Percentiles rank a stretch among this genome's conserved stretches.
phyloP scores from a whole-genome alignment of 2,113 vertebrate genomes.

The Python bivittatus region DNA sequence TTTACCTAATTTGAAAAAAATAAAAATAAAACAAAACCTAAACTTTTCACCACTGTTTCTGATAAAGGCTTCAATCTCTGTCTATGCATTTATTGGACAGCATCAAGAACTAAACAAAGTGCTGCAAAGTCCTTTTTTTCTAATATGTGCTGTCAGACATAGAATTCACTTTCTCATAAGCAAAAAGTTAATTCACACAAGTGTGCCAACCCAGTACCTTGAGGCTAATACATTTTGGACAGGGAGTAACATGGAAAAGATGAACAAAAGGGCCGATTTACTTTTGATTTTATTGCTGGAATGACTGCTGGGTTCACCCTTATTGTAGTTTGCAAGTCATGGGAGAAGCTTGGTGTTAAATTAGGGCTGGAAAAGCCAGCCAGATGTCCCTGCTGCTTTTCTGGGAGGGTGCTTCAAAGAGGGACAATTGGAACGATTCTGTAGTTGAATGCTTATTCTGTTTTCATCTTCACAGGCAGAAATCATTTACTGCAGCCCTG shows the following conservation, averaged over 20 bases:
- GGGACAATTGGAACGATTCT: neutral
- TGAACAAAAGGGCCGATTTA: neutral
- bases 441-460: neutral
- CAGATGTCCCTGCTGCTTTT: neutral
- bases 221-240: neutral
- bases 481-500: neutral
- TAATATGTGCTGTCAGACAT: slow-evolving; percentile 9
- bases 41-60: slow-evolving; percentile 28
- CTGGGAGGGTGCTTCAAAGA: neutral
- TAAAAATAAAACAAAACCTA: neutral
- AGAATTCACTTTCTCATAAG: slow-evolving; percentile 17
- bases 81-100: slow-evolving; percentile 31
- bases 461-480: neutral
- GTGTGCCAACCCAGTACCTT: neutral
- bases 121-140: slow-evolving; percentile 32
- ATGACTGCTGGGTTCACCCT: neutral
- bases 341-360: neutral
- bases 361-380: neutral
- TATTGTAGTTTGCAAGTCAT: neutral
- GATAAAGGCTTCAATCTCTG: slow-evolving; percentile 11
- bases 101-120: slow-evolving; percentile 27
- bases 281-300: neutral
- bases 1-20: neutral
- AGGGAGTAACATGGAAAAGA: neutral
- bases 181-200: slow-evolving; percentile 16